Conservation (phyloP, 2,113 vertebrate genomes). For the Vidua macroura region DNA sequence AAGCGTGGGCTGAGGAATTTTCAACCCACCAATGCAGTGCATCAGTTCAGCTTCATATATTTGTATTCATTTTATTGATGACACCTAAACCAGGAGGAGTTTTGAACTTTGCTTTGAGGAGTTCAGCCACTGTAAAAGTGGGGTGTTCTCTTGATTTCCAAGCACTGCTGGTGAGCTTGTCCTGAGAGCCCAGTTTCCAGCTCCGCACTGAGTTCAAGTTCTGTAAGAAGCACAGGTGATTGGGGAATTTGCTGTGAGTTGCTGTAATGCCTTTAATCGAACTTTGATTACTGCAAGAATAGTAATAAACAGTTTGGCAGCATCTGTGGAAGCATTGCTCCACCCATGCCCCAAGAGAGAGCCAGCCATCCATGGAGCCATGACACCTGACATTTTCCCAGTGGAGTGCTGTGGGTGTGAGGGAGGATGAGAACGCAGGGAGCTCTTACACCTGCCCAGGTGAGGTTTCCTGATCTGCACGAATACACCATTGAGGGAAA, state of each 20-base stretch:
- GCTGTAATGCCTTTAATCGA: background rate
- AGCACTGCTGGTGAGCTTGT: background rate
- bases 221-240: background rate
- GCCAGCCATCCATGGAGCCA: background rate
- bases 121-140: background rate
- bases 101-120: background rate
- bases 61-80: background rate
- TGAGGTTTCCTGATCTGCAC: background rate
- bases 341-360: background rate
- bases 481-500: background rate
- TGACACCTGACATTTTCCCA: fast-evolving
- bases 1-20: background rate
- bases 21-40: fast-evolving
- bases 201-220: fast-evolving
- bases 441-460: background rate
- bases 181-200: background rate
- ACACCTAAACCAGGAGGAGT: background rate
- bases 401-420: background rate
- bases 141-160: background rate
- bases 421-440: background rate
- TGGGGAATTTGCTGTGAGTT: background rate
- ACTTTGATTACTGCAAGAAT: background rate
- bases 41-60: background rate
- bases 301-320: background rate
- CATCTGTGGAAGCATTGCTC: background rate